Base-by-base conservation (phyloP, 2,888 invertebrate species). In the Euzophera pinguis region DNA sequence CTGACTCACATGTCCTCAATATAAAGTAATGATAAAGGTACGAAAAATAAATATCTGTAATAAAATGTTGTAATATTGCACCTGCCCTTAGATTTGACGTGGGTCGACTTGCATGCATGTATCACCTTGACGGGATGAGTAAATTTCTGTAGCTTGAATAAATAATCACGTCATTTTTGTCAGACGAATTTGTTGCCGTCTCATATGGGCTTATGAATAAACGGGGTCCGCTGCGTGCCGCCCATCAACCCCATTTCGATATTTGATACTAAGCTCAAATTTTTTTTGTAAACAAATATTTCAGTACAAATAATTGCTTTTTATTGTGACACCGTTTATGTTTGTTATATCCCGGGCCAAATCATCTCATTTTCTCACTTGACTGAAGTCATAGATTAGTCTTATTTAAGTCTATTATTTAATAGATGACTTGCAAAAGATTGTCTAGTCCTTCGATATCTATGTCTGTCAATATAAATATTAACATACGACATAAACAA, bases 71-170 rank as follows among this genome's bases (percentile, higher is more conserved):
- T 77, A 76, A 84, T 83, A 84, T 84, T 84, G 82, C 85, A 85
- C 83, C 84, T 84, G 82, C 69, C 64, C 60, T 69, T 69, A 67
- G 73, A 74, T 80, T 78, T 87, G 88, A 89, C 82, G 78, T 70
- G 84, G 88, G 88, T 85, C 77, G 76, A 71, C 82, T 76, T 81
- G 81, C 81, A 87, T 89, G 83, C 10, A 32, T 32, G 22, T 80
- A 84, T 89, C 89, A 88, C 66, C 68, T 72, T 79, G 85, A 88
- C 84, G 73, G 80, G 71, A 56, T 63, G 69, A 86, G 84, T 87
- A 86, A 81, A 87, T 88, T 81, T 78, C 82, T 81, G 80, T 78
- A 82, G 65, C 67, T 70, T 84, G 83, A 87, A 87, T 87, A 86
- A 86, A 78, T 85, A 80, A 87, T 83, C 70, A 61, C 67, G 68